Evolutionary conservation across 2,888 invertebrate species (phyloP).

Genomic region (Scaptomyza polygonia): DNA sequence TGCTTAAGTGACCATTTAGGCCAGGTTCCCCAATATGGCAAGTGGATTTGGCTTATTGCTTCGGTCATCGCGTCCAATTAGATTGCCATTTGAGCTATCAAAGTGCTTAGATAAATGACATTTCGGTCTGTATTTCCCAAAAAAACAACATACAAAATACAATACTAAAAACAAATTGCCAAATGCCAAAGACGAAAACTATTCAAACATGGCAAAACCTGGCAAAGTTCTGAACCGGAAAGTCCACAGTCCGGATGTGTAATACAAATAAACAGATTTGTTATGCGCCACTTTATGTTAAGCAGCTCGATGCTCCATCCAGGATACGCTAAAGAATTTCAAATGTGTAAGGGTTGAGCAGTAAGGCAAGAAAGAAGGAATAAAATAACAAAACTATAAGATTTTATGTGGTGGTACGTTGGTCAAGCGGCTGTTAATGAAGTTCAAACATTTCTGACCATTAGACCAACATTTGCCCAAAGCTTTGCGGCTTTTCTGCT

Average conservation of each 20-base stretch:
- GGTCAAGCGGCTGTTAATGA: conserved; percentile 65
- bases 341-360: conserved; percentile 42
- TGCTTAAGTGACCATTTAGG: conserved; percentile 44
- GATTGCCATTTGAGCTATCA: conserved; percentile 75
- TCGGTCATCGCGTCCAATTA: conserved; percentile 71
- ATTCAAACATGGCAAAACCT: conserved; percentile 39
- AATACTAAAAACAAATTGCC: conserved; percentile 69
- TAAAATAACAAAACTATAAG: conserved; percentile 69
- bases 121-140: conserved; percentile 26
- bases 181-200: conserved; percentile 49
- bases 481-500: conserved; percentile 20
- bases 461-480: conserved; percentile 50
- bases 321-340: conserved; percentile 17
- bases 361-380: neutral
- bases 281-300: conserved; percentile 79
- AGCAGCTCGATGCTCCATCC: conserved; percentile 46
- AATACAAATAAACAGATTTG: conserved; percentile 80
- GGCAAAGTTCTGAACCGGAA: conserved; percentile 64
- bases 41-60: conserved; percentile 42
- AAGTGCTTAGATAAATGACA: conserved; percentile 66
- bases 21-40: conserved; percentile 22
- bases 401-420: conserved; percentile 71
- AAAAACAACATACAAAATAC: conserved; percentile 12
- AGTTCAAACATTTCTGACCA: conserved; percentile 66
- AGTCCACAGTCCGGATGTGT: conserved; percentile 47